Conservation (phyloP, 2,113 vertebrate genomes). For the Cyanoramphus novaezelandiae region DNA sequence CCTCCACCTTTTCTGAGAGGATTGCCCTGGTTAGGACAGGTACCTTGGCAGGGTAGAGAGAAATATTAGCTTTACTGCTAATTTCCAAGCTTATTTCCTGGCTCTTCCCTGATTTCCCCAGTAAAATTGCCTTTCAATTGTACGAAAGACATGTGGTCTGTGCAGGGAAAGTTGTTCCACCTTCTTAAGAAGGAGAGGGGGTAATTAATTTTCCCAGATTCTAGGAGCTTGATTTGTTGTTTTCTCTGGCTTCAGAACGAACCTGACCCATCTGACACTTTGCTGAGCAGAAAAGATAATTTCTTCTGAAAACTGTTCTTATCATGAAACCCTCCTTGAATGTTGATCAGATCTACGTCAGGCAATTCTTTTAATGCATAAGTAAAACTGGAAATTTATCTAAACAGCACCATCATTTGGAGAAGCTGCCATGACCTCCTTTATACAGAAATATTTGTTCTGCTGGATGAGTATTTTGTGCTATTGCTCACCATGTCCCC, state of each 20-base stretch:
- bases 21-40: neutral
- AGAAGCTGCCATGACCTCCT: neutral
- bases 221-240: neutral
- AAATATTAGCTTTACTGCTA: neutral
- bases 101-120: neutral
- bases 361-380: neutral
- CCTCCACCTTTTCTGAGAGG: neutral
- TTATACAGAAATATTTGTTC: neutral
- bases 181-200: neutral
- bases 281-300: neutral
- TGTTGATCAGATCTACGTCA: neutral
- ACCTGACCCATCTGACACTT: neutral
- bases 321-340: neutral
- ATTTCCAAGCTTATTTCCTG: neutral
- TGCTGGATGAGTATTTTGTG: neutral
- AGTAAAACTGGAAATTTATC: neutral
- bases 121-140: neutral
- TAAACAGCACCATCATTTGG: neutral
- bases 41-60: neutral
- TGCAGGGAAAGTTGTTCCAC: neutral
- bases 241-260: constrained; percentile 21
- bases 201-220: neutral
- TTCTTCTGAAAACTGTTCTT: constrained; percentile 15
- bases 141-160: neutral
- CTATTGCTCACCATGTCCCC: neutral